Conservation (phyloP, 2,797 vertebrate species). For the Triplophysa bombifrons region DNA sequence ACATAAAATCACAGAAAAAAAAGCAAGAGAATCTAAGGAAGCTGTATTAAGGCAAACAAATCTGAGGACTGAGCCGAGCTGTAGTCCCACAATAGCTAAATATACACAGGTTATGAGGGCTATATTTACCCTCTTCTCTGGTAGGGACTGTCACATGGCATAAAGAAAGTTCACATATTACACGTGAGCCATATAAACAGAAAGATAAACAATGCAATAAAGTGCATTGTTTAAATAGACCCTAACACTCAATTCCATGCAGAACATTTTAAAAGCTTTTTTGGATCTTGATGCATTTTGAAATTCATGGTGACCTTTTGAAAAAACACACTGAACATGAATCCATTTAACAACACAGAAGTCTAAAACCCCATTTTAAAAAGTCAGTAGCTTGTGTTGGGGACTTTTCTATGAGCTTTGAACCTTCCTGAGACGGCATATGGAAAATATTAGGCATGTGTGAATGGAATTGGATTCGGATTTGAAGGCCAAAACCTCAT, state of each 20-base stretch:
- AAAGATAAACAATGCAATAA: not conserved
- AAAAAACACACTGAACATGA: slow-evolving; percentile 13
- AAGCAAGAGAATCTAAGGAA: slow-evolving; percentile 18
- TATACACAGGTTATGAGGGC: slow-evolving; percentile 82
- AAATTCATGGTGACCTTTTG: not conserved
- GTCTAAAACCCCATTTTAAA: not conserved
- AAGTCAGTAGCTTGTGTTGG: slow-evolving; percentile 6
- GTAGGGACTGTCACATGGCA: slow-evolving; percentile 55
- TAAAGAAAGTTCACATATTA: slow-evolving; percentile 37
- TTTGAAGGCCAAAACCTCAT: slow-evolving; percentile 77
- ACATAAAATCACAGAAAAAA: slow-evolving; percentile 41
- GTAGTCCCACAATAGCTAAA: slow-evolving; percentile 77
- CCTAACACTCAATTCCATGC: not conserved
- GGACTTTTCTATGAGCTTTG: slow-evolving; percentile 42
- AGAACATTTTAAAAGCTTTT: not conserved
- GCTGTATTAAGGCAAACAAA: slow-evolving; percentile 63
- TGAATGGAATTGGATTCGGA: slow-evolving; percentile 74
- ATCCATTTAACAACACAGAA: not conserved
- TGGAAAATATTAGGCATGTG: slow-evolving; percentile 78
- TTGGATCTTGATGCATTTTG: not conserved
- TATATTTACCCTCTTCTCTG: slow-evolving; percentile 80
- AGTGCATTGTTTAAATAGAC: not conserved
- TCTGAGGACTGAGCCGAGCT: slow-evolving; percentile 70
- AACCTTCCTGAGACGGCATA: slow-evolving; percentile 60
- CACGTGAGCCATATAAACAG: not conserved